A percentile compares a stretch with the other conserved stretches of the same genome.
phyloP scores from a whole-genome alignment of 2,888 invertebrate genomes.

The Nymphalis polychloros region DNA sequence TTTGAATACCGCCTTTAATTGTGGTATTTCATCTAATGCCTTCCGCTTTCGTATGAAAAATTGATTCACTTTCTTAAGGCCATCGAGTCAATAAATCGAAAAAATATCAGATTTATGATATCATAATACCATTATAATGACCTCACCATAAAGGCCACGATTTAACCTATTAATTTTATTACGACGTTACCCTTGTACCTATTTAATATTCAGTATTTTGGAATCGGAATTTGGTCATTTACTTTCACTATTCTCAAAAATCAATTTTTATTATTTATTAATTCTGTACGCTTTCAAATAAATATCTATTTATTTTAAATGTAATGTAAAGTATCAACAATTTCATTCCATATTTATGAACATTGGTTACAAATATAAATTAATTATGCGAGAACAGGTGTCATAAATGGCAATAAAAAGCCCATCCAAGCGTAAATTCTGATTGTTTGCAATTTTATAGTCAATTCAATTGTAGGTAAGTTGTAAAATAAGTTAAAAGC shows the following conservation, averaged over 20 bases:
- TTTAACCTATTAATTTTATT: conserved; percentile 74
- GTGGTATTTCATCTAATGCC: conserved; percentile 53
- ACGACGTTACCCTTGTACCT: conserved; percentile 72
- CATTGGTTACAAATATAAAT: not conserved
- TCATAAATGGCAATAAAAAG: conserved; percentile 15
- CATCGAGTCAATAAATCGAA: conserved; percentile 71
- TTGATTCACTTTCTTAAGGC: conserved; percentile 70
- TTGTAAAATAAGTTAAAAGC: conserved; percentile 71
- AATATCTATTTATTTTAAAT: too few relatives aligned
- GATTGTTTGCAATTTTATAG: conserved; percentile 62
- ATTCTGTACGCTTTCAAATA: too few relatives aligned
- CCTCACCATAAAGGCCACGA: conserved; percentile 68
- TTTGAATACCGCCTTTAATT: conserved; percentile 54
- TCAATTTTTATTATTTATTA: not conserved
- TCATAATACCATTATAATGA: conserved; percentile 63
- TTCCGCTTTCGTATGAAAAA: conserved; percentile 70
- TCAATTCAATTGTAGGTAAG: conserved; percentile 51
- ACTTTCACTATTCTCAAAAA: conserved; percentile 6
- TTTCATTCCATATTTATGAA: conserved; percentile 2
- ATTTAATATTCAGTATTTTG: conserved; percentile 37
- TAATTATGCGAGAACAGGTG: conserved; percentile 1
- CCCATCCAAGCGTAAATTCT: conserved; percentile 49
- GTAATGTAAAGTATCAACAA: not conserved
- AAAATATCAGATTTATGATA: conserved; percentile 65
- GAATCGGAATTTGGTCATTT: conserved; percentile 48